A percentile compares a stretch with the other conserved stretches of the same genome.
Evolutionary conservation across 2,888 invertebrate genomes (phyloP).

Genomic region (Drosophila prolongata): DNA sequence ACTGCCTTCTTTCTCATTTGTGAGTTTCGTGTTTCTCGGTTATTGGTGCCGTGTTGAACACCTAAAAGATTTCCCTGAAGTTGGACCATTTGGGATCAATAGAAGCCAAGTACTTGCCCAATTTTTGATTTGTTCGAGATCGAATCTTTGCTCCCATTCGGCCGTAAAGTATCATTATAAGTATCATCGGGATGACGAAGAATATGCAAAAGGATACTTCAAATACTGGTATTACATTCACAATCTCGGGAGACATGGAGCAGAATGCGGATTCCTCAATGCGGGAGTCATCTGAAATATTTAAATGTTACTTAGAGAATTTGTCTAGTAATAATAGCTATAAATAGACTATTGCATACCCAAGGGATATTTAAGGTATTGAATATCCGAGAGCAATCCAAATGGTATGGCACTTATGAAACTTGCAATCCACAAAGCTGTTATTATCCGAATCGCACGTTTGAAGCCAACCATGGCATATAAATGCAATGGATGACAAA

Average conservation of each 20-base stretch:
- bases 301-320: too few species aligned
- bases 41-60: slow-evolving; percentile 87
- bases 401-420: slow-evolving; percentile 91
- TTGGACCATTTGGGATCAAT: neutral
- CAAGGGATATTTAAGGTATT: slow-evolving; percentile 90
- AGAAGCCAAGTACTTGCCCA: slow-evolving; percentile 74
- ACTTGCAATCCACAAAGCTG: slow-evolving; percentile 91
- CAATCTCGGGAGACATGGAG: slow-evolving; percentile 87
- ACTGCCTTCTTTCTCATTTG: slow-evolving; percentile 91
- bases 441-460: slow-evolving; percentile 92
- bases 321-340: too few species aligned
- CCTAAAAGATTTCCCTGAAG: slow-evolving; percentile 61
- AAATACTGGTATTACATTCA: slow-evolving; percentile 88
- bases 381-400: slow-evolving; percentile 89
- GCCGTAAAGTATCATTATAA: slow-evolving; percentile 91
- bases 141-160: slow-evolving; percentile 91
- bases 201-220: slow-evolving; percentile 93
- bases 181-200: slow-evolving; percentile 90
- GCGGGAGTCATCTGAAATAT: slow-evolving; percentile 83
- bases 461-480: slow-evolving; percentile 93
- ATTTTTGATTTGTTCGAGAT: slow-evolving; percentile 85
- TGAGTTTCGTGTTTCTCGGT: slow-evolving; percentile 88
- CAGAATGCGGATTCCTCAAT: slow-evolving; percentile 93
- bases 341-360: slow-evolving; percentile 83
- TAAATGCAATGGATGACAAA: slow-evolving; percentile 93